Evolutionary conservation across 2,797 vertebrate species (phyloP), one percentile per base, ranked within the genome.

Genomic region (Malacoctenus gilli): DNA sequence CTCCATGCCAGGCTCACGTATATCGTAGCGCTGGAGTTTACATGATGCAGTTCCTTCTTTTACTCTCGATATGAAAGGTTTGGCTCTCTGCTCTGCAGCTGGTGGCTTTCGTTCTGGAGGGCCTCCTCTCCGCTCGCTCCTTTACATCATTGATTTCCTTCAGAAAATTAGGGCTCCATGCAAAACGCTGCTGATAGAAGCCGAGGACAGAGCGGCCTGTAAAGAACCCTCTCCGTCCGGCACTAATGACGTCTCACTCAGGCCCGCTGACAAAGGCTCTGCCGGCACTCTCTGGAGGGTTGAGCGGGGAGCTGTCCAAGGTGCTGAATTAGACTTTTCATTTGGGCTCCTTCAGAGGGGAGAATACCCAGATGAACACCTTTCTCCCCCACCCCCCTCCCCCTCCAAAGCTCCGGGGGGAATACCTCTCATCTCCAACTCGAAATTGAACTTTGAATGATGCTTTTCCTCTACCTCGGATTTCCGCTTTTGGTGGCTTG

Each of bases 391-490:
- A 42, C 5, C 35, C 18, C 21, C n/a, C 5, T 49, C 55, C 9
- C 4, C n/a, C 65, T 46, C 5, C 35, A 15, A 19, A 48, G 53
- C 62, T 69, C 57, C 31, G 30, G 62, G 40, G 59, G 23, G 51
- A 75, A 78, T 43, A 39, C 44, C 4, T 6, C 57, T 73, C 43
- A 48, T 72, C 37, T 63, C 20, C 66, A 75, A 82, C 56, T 53
- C 61, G 47, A 70, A 73, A 82, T 79, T 72, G 64, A 76, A 76
- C 64, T 68, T 68, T 73, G 28, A 68, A 68, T 72, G 37, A 40
- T 52, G 44, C 18, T 31, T 13, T 67, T 61, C 28, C 21, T 61
- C 30, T 28, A 35, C 35, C 11, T 36, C 11, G 49, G 39, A 47
- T 54, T 37, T 42, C n/a, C 32, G 12, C 4, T 43, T 40, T 39